Percentiles rank a stretch among this genome's conserved stretches.
These are phyloP conservation scores for Lasaia peninsularis DNA, from an alignment of 1,140 invertebrate species.

Conservation along the genomic window DNA sequence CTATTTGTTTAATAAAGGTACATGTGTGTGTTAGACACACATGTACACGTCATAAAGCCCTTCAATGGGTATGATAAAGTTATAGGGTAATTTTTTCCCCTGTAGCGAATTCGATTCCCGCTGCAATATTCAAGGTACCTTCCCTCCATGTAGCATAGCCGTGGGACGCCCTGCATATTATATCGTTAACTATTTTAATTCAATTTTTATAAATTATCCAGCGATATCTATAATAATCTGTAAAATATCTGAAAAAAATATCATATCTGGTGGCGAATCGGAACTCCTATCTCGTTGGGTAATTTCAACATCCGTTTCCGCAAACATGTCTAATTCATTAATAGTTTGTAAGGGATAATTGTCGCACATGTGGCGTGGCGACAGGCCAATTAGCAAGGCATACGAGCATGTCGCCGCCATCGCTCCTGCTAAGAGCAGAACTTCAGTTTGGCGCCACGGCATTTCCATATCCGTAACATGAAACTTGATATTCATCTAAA, in stretches of 20 bases:
- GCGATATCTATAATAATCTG: conserved; percentile 42
- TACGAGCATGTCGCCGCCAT: conserved; percentile 42
- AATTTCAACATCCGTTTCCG: conserved; percentile 76
- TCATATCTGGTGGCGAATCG: background rate
- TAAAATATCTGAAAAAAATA: background rate
- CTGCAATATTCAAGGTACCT: too few relatives aligned
- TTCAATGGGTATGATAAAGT: too few relatives aligned
- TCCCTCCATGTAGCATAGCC: too few relatives aligned
- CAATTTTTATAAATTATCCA: too few relatives aligned
- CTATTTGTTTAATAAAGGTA: too few relatives aligned
- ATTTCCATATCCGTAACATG: conserved; percentile 30
- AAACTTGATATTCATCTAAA: conserved; percentile 36
- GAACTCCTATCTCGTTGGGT: conserved; percentile 37
- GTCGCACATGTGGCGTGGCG: conserved; percentile 68
- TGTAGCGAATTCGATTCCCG: too few relatives aligned
- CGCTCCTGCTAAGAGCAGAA: conserved; percentile 32
- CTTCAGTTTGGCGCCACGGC: conserved; percentile 20
- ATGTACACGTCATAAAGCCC: too few relatives aligned
- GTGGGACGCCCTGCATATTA: too few relatives aligned
- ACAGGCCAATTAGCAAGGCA: conserved; percentile 71
- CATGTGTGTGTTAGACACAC: too few relatives aligned
- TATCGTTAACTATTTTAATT: too few relatives aligned
- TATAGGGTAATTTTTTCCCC: too few relatives aligned
- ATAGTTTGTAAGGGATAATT: conserved; percentile 73
- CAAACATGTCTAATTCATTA: conserved; percentile 53